Evolutionary conservation across 2,113 vertebrate genomes (phyloP).

Genomic region (Strigops habroptila): DNA sequence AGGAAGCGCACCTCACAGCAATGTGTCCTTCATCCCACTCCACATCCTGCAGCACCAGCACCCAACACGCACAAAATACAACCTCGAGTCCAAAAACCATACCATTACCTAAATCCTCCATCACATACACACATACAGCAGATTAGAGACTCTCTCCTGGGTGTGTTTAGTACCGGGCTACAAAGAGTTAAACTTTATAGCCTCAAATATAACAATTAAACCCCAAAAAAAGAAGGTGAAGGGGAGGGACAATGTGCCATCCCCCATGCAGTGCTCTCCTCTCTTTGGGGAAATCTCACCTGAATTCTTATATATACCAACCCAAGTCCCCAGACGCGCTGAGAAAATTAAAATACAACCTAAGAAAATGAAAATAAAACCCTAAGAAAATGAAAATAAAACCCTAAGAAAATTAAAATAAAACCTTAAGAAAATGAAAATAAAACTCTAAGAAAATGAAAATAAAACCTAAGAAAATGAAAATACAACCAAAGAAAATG

Average conservation of each 20-base stretch:
- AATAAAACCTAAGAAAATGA: neutral
- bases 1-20: neutral
- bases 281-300: neutral
- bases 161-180: fast-evolving
- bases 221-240: neutral
- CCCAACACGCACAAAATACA: neutral
- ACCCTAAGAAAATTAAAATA: neutral
- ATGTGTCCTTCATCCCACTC: neutral
- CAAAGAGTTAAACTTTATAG: neutral
- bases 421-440: neutral
- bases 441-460: neutral
- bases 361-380: neutral
- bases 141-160: neutral
- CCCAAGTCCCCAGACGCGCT: neutral
- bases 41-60: neutral
- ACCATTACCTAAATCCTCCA: neutral
- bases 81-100: neutral
- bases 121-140: fast-evolving
- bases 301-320: neutral
- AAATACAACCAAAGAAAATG: neutral
- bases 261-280: fast-evolving
- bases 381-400: neutral
- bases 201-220: neutral
- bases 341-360: neutral
- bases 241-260: fast-evolving